Base-by-base conservation (phyloP, 2,113 vertebrate species). In the Calonectris borealis region DNA sequence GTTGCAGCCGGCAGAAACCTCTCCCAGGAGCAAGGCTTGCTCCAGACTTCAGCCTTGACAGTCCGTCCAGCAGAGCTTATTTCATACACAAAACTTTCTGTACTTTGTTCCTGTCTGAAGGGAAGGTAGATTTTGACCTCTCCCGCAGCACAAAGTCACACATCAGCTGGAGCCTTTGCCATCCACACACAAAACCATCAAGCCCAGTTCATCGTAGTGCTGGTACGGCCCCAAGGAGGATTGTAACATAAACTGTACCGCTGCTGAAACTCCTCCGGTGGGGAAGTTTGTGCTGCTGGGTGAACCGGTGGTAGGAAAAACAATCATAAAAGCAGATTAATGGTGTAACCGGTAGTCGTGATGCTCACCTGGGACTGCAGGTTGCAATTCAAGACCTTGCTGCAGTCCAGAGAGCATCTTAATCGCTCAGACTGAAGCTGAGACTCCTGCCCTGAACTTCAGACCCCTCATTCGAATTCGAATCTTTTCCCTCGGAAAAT, bases 311-410 rank as follows among this genome's bases (percentile, higher is more conserved):
- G 27, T 51, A 64, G 42, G 14, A 75, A 89, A 84, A 76, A 2
- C 31, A 75, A 36, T 77, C 70, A 38, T 46, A 38, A 88, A 61
- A 58, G 49, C 51, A 49, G 32, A 66, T 54, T 58, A 86, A 10
- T 1, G 11, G 49, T 3, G 4, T 55, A 77, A 36, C 36, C 0
- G 0, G 46, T 46, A 61, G 71, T n/a, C 0, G 0, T 29, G 40
- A 80, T 7, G 9, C 55, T 92, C 77, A 54, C 34, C 90, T 51
- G 51, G 46, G 71, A 66, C 75, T 85, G 40, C 40, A 88, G 82
- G 75, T 61, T 91, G 61, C 49, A 57, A 75, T 69, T 82, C 70
- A 87, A 89, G 57, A 82, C 34, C 13, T 52, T 94, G 44, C 38
- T 51, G 38, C 48, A 78, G 55, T 34, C 57, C 83, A 89, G 76